A percentile compares a stretch with the other conserved stretches of the same genome.
These are phyloP conservation scores for Acrocera orbiculus DNA, from an alignment of 2,888 invertebrate species.

Conservation along the genomic window DNA sequence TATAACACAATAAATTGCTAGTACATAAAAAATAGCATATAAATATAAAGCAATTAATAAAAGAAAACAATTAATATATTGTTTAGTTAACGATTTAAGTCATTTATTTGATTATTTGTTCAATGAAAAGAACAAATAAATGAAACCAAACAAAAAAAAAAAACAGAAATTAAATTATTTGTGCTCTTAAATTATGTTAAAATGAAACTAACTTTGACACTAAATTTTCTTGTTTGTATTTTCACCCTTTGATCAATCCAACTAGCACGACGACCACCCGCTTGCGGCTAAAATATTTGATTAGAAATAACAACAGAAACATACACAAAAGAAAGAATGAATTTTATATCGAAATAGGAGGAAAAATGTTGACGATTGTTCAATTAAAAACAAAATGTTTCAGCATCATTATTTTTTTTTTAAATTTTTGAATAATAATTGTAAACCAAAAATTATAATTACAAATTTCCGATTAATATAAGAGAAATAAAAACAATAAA, in stretches of 20 bases:
- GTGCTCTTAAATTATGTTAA: too few relatives aligned
- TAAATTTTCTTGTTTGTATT: slow-evolving; percentile 33
- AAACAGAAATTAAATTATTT: slow-evolving; percentile 4
- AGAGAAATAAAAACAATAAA: background rate
- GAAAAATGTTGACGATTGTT: too few relatives aligned
- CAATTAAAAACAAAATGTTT: too few relatives aligned
- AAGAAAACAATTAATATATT: too few relatives aligned
- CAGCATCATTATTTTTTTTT: too few relatives aligned
- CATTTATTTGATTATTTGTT: too few relatives aligned
- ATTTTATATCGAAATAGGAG: too few relatives aligned
- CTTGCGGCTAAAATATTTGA: slow-evolving; percentile 23
- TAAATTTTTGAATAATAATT: too few relatives aligned
- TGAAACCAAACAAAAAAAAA: background rate
- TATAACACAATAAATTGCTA: too few relatives aligned
- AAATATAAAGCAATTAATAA: too few relatives aligned
- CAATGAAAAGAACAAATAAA: background rate
- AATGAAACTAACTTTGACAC: slow-evolving; percentile 32
- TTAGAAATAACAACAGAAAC: background rate
- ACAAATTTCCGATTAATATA: background rate
- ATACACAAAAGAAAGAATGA: background rate
- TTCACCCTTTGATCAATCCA: slow-evolving; percentile 34
- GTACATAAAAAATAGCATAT: too few relatives aligned
- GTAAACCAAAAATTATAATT: background rate
- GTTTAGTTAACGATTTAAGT: too few relatives aligned
- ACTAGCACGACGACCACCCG: slow-evolving; percentile 32